Conservation (phyloP, 2,888 invertebrate species). For the Lasioglossum zephyrum region DNA sequence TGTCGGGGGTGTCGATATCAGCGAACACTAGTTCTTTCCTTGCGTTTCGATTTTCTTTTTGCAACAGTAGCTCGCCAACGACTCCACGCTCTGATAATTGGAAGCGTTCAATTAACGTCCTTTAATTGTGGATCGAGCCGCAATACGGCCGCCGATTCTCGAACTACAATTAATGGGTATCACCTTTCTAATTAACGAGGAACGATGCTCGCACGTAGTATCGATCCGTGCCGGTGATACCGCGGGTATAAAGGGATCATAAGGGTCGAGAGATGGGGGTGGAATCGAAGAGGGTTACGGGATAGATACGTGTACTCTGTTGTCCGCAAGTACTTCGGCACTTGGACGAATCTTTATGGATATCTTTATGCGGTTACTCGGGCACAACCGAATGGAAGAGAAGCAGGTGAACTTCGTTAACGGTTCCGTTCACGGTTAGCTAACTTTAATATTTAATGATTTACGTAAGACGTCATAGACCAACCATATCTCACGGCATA, state of each 20-base stretch:
- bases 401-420: not conserved
- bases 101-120: conserved; percentile 81
- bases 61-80: conserved; percentile 19
- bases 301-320: conserved; percentile 13
- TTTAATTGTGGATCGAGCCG: conserved; percentile 78
- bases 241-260: conserved; percentile 44
- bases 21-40: conserved; percentile 14
- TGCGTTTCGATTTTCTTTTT: conserved; percentile 17
- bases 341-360: not conserved
- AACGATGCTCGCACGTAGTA: conserved; percentile 67
- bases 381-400: not conserved
- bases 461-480: no score
- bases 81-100: conserved; percentile 76
- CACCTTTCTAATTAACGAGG: conserved; percentile 80
- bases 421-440: not conserved
- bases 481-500: no score
- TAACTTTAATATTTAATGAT: no score
- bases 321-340: not conserved
- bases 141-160: conserved; percentile 74
- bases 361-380: not conserved
- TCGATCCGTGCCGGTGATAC: conserved; percentile 63
- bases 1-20: conserved; percentile 2
- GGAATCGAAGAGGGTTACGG: not conserved
- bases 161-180: conserved; percentile 80
- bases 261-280: conserved; percentile 5